These are phyloP conservation scores for Octopus bimaculoides DNA, from an alignment of 1,140 invertebrate species.

Conservation along the genomic window DNA sequence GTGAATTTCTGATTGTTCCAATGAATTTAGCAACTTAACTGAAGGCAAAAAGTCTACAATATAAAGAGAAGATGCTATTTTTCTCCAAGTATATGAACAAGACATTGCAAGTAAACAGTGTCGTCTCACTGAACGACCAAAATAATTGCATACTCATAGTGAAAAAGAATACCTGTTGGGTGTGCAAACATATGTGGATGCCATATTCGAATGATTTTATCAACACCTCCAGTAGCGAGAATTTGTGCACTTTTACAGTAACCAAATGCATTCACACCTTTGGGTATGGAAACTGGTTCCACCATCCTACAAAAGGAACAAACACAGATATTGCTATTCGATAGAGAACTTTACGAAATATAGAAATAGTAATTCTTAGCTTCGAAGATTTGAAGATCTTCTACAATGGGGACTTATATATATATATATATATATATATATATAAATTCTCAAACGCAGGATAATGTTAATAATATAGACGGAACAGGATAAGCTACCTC, in stretches of 20 bases:
- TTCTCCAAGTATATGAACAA: not conserved
- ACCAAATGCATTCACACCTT: slow-evolving; percentile 55
- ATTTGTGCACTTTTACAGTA: slow-evolving; percentile 54
- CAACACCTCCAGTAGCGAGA: slow-evolving; percentile 55
- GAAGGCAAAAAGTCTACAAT: not conserved
- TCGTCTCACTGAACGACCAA: not conserved
- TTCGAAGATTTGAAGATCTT: too few relatives aligned
- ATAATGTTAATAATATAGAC: too few relatives aligned
- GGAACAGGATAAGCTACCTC: too few relatives aligned
- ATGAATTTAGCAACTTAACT: not conserved
- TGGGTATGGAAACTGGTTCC: slow-evolving; percentile 46
- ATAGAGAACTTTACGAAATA: too few relatives aligned
- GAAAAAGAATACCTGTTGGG: slow-evolving; percentile 42
- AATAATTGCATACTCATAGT: too few relatives aligned
- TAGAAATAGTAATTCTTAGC: too few relatives aligned
- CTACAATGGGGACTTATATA: too few relatives aligned
- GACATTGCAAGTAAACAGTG: not conserved
- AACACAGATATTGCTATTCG: too few relatives aligned
- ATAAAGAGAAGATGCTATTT: not conserved
- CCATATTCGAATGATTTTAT: slow-evolving; percentile 54
- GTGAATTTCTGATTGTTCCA: not conserved
- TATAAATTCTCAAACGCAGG: too few relatives aligned
- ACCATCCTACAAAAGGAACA: slow-evolving; percentile 38
- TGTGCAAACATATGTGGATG: slow-evolving; percentile 54
- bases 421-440: too few relatives aligned